phyloP scores from a whole-genome alignment of 2,797 vertebrate genomes.

The Falco biarmicus region DNA sequence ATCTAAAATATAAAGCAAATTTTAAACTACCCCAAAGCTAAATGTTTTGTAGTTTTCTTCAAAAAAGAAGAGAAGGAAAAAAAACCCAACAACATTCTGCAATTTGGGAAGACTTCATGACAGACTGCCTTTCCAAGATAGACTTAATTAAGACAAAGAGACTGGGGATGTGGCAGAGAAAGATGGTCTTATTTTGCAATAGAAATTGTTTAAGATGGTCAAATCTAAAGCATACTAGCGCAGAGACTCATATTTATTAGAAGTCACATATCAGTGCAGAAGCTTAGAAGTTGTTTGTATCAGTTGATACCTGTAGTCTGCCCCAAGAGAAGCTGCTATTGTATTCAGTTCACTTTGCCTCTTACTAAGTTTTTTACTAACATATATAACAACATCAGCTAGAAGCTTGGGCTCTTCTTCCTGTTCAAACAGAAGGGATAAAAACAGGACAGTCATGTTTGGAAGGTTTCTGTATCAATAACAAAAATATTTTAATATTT shows the following conservation, averaged over 20 bases:
- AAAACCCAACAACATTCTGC: background rate
- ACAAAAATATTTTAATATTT: background rate
- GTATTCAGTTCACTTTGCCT: conserved; percentile 92
- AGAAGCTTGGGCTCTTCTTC: conserved; percentile 81
- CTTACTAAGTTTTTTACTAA: conserved; percentile 93
- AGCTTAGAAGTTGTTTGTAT: background rate
- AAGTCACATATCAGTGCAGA: background rate
- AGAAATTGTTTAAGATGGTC: background rate
- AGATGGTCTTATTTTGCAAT: background rate
- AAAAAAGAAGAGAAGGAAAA: background rate
- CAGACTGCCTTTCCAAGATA: background rate
- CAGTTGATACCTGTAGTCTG: conserved; percentile 89
- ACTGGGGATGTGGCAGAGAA: rapidly evolving
- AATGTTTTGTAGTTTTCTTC: background rate
- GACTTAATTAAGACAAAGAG: background rate
- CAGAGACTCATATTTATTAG: background rate
- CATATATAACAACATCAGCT: conserved; percentile 85
- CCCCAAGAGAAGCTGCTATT: conserved; percentile 91
- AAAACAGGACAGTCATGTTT: background rate
- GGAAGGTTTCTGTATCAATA: background rate
- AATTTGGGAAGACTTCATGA: background rate
- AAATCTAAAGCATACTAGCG: background rate
- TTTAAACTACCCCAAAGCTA: background rate
- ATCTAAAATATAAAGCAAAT: background rate
- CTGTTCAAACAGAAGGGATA: conserved; percentile 24